These are phyloP conservation scores for Dysidea cf. avara DNA, from an alignment of 37 sponge, comb jelly and placozoan genomes.

Conservation along the genomic window DNA sequence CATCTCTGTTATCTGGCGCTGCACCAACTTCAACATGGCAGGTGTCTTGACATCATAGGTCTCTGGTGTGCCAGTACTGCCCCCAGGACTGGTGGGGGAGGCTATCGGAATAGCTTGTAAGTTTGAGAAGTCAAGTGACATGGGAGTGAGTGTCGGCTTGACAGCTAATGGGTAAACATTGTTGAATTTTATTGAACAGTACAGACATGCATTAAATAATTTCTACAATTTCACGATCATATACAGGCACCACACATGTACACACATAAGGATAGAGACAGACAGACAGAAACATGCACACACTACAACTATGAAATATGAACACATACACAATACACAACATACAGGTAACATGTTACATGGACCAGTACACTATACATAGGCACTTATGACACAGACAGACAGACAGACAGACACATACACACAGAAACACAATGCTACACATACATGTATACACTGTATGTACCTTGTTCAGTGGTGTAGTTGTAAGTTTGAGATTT, in stretches of 20 bases:
- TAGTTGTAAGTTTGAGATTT: constrained; percentile 13
- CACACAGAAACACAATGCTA: constrained; percentile 2
- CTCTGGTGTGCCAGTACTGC: too few relatives aligned
- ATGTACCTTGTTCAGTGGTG: constrained; percentile 1
- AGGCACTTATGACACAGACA: too few relatives aligned
- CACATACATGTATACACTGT: neutral
- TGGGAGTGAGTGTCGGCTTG: neutral
- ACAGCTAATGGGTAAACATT: neutral
- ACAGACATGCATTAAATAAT: too few relatives aligned
- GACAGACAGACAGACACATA: constrained; percentile 25
- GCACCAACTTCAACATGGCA: constrained; percentile 44
- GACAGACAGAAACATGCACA: neutral
- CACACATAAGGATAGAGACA: neutral
- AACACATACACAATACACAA: too few relatives aligned
- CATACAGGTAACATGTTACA: too few relatives aligned
- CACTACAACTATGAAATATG: too few relatives aligned
- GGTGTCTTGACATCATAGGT: neutral
- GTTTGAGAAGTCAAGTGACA: too few relatives aligned
- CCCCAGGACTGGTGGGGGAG: too few relatives aligned
- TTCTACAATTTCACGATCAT: neutral
- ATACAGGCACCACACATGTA: neutral
- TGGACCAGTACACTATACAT: too few relatives aligned
- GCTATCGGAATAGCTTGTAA: too few relatives aligned
- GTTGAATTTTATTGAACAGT: too few relatives aligned
- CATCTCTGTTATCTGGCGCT: constrained; percentile 27